phyloP scores from a whole-genome alignment of 2,888 invertebrate species.

The Leuctra nigra region DNA sequence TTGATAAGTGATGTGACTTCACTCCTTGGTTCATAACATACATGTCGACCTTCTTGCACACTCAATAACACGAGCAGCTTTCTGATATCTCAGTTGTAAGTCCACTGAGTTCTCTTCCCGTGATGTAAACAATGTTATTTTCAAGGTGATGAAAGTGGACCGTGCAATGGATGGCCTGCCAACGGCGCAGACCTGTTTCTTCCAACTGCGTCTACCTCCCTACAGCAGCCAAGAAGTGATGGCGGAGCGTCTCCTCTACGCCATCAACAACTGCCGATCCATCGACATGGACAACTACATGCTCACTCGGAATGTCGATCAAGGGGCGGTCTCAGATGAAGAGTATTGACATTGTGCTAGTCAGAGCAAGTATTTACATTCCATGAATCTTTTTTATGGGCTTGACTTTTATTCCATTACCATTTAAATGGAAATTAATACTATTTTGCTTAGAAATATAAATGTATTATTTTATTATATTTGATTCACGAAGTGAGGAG shows the following conservation, averaged over 20 bases:
- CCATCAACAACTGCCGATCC: slow-evolving; percentile 58
- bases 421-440: no score
- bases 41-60: no score
- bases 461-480: no score
- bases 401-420: no score
- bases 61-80: no score
- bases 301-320: slow-evolving; percentile 52
- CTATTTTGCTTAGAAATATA: no score
- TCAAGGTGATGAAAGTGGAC: slow-evolving; percentile 52
- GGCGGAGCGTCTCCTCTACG: slow-evolving; percentile 55
- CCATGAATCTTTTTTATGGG: no score
- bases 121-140: no score
- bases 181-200: slow-evolving; percentile 57
- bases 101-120: no score
- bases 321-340: slow-evolving; percentile 44
- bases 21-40: neutral
- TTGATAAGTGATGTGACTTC: neutral
- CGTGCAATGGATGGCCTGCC: slow-evolving; percentile 52
- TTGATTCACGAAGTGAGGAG: no score
- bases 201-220: slow-evolving; percentile 55
- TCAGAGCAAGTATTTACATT: no score
- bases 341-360: slow-evolving; percentile 40
- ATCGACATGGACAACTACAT: slow-evolving; percentile 66
- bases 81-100: no score
- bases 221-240: slow-evolving; percentile 53